phyloP scores from a whole-genome alignment of 2,113 vertebrate species.

The Ameiurus melas region DNA sequence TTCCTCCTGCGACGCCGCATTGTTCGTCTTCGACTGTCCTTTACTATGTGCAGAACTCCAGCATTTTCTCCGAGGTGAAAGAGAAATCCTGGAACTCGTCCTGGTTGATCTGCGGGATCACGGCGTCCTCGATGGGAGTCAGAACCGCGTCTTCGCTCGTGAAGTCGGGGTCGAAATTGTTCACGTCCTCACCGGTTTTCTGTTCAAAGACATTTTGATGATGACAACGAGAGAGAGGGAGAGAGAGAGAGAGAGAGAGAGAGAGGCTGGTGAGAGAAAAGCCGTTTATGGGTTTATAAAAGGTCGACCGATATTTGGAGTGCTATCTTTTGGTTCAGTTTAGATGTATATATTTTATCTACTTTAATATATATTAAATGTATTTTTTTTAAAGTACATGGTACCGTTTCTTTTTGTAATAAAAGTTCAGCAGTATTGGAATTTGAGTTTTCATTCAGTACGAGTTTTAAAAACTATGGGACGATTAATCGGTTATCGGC shows the following conservation, averaged over 20 bases:
- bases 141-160: slow-evolving; percentile 92
- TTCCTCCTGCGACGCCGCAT: background rate
- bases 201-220: slow-evolving; percentile 60
- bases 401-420: too few relatives aligned
- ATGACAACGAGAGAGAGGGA: background rate
- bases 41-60: slow-evolving; percentile 50
- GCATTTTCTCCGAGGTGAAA: slow-evolving; percentile 83
- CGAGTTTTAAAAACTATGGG: too few relatives aligned
- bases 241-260: background rate
- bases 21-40: too few relatives aligned
- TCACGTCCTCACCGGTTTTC: slow-evolving; percentile 95
- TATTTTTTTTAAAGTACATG: too few relatives aligned
- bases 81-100: slow-evolving; percentile 96
- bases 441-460: too few relatives aligned
- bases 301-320: too few relatives aligned
- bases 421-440: too few relatives aligned
- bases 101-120: slow-evolving; percentile 89
- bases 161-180: slow-evolving; percentile 98
- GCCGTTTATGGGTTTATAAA: background rate
- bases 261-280: background rate
- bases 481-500: too few relatives aligned
- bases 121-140: slow-evolving; percentile 88
- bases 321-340: too few relatives aligned
- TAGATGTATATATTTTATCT: too few relatives aligned
- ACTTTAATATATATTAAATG: too few relatives aligned